Evolutionary conservation across 2,797 vertebrate genomes (phyloP).

Genomic region (Mormyrus proboscirostris): DNA sequence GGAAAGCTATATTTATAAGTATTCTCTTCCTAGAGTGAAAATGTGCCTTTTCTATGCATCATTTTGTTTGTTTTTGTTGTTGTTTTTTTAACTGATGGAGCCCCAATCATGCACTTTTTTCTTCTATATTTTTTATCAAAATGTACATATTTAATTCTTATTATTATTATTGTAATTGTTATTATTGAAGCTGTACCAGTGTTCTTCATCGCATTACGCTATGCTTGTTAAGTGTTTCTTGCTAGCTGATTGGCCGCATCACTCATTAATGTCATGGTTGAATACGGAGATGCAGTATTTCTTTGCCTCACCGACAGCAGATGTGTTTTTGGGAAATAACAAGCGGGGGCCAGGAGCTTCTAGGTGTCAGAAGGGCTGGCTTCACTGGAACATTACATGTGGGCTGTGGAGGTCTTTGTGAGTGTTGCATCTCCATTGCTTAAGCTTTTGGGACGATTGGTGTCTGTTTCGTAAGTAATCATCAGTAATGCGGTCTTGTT

Average conservation of each 20-base stretch:
- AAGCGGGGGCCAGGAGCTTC: neutral
- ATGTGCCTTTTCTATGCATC: conserved; percentile 40
- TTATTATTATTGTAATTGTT: conserved; percentile 24
- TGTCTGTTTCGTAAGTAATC: neutral
- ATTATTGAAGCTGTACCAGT: conserved; percentile 55
- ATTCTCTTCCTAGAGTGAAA: conserved; percentile 44
- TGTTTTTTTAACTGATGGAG: conserved; percentile 33
- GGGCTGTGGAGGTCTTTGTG: neutral
- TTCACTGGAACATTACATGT: neutral
- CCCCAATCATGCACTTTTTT: conserved; percentile 64
- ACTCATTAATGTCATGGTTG: neutral
- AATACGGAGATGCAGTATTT: neutral
- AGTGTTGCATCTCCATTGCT: neutral
- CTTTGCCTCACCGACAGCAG: neutral
- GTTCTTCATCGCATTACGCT: conserved; percentile 37
- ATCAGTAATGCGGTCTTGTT: neutral
- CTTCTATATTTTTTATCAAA: conserved; percentile 48
- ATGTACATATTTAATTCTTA: conserved; percentile 36
- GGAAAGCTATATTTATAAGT: conserved; percentile 29
- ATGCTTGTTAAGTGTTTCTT: neutral
- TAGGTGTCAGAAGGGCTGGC: neutral
- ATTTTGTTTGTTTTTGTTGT: conserved; percentile 35
- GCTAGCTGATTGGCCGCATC: neutral
- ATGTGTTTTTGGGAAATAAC: neutral
- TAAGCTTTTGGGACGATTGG: neutral